Percentiles rank a stretch among this genome's conserved stretches.
Evolutionary conservation across 2,113 vertebrate species (phyloP).

Genomic region (Antennarius striatus): DNA sequence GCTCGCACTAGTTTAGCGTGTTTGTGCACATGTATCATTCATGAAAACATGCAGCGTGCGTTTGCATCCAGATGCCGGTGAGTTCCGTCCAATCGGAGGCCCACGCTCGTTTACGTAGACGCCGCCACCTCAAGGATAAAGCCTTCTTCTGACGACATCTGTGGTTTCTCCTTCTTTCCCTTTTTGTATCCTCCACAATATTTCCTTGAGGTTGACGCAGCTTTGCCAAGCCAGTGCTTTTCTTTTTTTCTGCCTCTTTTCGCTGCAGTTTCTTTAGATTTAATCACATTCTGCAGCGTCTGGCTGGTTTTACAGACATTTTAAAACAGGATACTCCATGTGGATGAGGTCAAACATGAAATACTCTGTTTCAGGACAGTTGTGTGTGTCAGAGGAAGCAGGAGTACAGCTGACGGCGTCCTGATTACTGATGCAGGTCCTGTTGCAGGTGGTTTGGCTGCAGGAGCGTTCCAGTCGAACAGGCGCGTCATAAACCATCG

Average conservation of each 20-base stretch:
- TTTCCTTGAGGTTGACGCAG: constrained; percentile 58
- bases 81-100: constrained; percentile 31
- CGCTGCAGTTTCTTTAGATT: constrained; percentile 53
- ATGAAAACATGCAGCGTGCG: constrained; percentile 15
- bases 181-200: constrained; percentile 65
- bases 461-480: no score
- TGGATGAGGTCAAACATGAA: constrained; percentile 45
- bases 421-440: no score
- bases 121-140: constrained; percentile 65
- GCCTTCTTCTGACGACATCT: constrained; percentile 63
- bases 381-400: neutral
- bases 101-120: constrained; percentile 55
- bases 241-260: constrained; percentile 42
- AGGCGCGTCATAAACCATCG: no score
- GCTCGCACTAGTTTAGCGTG: constrained; percentile 25
- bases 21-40: constrained; percentile 25
- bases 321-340: constrained; percentile 16
- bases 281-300: constrained; percentile 50
- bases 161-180: constrained; percentile 63
- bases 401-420: neutral
- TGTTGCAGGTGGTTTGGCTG: no score
- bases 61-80: constrained; percentile 15
- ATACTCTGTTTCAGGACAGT: neutral
- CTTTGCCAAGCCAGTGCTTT: constrained; percentile 38
- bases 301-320: neutral